Percentiles rank a stretch among this genome's conserved stretches.
These are phyloP conservation scores for Halisarca cf. caerulea DNA, from an alignment of 37 sponge, comb jelly and placozoan species.

Conservation along the genomic window DNA sequence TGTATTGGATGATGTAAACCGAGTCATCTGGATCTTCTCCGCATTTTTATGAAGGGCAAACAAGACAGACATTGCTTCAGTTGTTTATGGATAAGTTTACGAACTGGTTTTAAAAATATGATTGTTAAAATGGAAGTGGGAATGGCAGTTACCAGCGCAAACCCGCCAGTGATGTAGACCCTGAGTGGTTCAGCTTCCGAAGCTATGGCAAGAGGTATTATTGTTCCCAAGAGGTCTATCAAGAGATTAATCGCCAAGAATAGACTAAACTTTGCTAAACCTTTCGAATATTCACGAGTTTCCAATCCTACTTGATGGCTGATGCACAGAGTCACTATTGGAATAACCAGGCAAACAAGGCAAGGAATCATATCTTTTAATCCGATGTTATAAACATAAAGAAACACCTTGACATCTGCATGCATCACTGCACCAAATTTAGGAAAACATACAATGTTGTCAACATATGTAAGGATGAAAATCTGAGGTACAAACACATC, in stretches of 20 bases:
- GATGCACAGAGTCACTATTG: constrained; percentile 5
- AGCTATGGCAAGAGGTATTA: background rate
- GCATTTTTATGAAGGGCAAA: too few species aligned
- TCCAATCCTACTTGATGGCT: background rate
- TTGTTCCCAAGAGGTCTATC: background rate
- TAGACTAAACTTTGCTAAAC: background rate
- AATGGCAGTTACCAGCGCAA: background rate
- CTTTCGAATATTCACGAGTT: background rate
- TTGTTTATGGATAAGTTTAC: background rate
- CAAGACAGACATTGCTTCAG: too few species aligned
- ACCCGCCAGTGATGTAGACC: background rate
- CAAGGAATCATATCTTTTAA: background rate
- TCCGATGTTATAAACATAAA: background rate
- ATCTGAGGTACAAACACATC: background rate
- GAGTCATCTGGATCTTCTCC: too few species aligned
- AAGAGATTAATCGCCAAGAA: background rate
- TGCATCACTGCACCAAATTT: background rate
- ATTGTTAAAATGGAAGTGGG: background rate
- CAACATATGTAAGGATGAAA: background rate
- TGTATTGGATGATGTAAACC: too few species aligned
- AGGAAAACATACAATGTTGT: background rate
- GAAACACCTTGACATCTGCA: too few species aligned
- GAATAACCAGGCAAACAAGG: background rate
- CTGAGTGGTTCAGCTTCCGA: background rate
- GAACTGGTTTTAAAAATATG: background rate